Percentiles rank a stretch among this genome's conserved stretches.
Evolutionary conservation across 2,888 invertebrate species (phyloP).

Genomic region (Germaria angustata): DNA sequence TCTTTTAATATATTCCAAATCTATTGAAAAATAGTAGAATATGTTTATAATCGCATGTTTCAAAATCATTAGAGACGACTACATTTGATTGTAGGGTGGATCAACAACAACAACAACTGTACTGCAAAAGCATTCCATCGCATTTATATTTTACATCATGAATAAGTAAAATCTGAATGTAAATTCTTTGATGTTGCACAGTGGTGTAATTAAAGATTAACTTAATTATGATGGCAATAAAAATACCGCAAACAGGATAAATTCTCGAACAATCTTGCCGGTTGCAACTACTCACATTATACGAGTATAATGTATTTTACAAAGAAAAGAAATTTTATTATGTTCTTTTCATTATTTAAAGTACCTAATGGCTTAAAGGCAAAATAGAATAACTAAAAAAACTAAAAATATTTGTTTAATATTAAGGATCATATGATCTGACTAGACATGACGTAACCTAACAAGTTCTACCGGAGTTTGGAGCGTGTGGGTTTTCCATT

Average conservation of each 20-base stretch:
- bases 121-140: background rate
- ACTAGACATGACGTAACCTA: too few relatives aligned
- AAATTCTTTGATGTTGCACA: constrained; percentile 22
- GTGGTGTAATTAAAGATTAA: constrained; percentile 39
- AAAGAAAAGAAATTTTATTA: background rate
- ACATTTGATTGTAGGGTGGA: background rate
- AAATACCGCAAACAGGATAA: constrained; percentile 5
- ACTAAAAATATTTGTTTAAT: too few relatives aligned
- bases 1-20: too few relatives aligned
- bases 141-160: constrained; percentile 36
- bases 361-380: background rate
- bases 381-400: too few relatives aligned
- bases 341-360: background rate
- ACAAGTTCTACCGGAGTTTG: too few relatives aligned
- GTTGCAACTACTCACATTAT: background rate
- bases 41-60: too few relatives aligned
- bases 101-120: constrained; percentile 4
- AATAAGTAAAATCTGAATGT: constrained; percentile 9
- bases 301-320: background rate
- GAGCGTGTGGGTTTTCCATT: too few relatives aligned
- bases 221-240: constrained; percentile 25
- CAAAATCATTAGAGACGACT: background rate
- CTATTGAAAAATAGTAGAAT: too few relatives aligned
- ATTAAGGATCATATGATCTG: too few relatives aligned
- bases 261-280: background rate